A percentile compares a stretch with the other conserved stretches of the same genome.
phyloP scores from a whole-genome alignment of 2,113 vertebrate genomes.

The Cyprinodon brontotheroides region DNA sequence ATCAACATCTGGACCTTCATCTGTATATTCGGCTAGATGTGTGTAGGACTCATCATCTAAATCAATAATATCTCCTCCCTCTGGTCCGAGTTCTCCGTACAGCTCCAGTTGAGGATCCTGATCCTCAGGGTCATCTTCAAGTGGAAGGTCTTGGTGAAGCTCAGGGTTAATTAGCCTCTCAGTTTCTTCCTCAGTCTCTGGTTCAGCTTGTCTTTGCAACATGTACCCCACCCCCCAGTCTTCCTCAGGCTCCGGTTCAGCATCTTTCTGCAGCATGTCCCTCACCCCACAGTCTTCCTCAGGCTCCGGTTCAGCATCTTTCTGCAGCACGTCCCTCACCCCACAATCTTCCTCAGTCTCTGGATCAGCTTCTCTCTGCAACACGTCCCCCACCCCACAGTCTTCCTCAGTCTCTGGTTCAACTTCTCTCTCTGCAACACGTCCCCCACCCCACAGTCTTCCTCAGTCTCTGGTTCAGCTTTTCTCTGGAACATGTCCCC shows the following conservation, averaged over 20 bases:
- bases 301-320: neutral
- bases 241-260: too few relatives aligned
- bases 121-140: conserved; percentile 30
- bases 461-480: neutral
- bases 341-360: too few relatives aligned
- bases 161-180: neutral
- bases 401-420: too few relatives aligned
- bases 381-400: neutral
- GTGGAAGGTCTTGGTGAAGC: conserved; percentile 6
- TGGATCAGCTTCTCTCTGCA: too few relatives aligned
- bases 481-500: neutral
- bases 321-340: too few relatives aligned
- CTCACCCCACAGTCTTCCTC: conserved; percentile 5
- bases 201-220: neutral
- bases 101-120: conserved; percentile 22
- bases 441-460: neutral
- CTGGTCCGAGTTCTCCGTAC: conserved; percentile 31
- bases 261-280: too few relatives aligned
- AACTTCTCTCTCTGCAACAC: too few relatives aligned
- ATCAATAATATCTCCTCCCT: conserved; percentile 19
- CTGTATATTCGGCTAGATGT: conserved; percentile 35
- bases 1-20: conserved; percentile 37
- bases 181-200: conserved; percentile 4
- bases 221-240: too few relatives aligned
- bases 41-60: conserved; percentile 40